These are phyloP conservation scores for Poeciliopsis gracilis DNA, from an alignment of 2,797 vertebrate genomes.

Conservation along the genomic window DNA sequence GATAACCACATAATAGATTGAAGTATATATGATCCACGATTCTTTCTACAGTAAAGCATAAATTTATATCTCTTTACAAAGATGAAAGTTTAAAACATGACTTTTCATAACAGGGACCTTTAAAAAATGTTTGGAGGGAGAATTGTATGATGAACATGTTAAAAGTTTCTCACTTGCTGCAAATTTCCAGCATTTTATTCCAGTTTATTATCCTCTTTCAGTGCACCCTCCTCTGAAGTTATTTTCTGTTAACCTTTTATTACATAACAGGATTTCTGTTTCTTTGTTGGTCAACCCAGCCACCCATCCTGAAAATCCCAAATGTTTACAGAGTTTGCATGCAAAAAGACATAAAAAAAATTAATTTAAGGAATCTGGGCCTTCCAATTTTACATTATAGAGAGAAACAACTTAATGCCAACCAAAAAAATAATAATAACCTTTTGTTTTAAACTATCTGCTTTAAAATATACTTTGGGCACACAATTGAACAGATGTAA, in stretches of 20 bases:
- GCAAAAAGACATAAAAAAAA: neutral
- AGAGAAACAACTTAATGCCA: neutral
- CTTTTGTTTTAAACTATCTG: neutral
- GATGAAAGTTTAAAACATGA: neutral
- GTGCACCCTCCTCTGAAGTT: neutral
- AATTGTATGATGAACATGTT: neutral
- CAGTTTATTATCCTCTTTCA: neutral
- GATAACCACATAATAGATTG: neutral
- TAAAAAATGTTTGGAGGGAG: neutral
- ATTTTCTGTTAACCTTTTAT: neutral
- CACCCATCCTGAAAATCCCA: neutral
- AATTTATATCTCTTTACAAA: neutral
- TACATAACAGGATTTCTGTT: neutral
- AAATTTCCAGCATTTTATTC: neutral
- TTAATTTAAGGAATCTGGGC: neutral
- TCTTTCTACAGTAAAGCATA: neutral
- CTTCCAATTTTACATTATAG: neutral
- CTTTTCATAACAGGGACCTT: neutral
- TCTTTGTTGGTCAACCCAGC: neutral
- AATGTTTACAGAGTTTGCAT: neutral
- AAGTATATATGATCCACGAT: neutral
- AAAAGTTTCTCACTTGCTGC: neutral
- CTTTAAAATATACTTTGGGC: neutral
- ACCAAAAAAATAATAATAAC: neutral
- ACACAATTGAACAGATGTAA: neutral